Conservation (phyloP, 2,113 vertebrate species). For the Parus major region DNA sequence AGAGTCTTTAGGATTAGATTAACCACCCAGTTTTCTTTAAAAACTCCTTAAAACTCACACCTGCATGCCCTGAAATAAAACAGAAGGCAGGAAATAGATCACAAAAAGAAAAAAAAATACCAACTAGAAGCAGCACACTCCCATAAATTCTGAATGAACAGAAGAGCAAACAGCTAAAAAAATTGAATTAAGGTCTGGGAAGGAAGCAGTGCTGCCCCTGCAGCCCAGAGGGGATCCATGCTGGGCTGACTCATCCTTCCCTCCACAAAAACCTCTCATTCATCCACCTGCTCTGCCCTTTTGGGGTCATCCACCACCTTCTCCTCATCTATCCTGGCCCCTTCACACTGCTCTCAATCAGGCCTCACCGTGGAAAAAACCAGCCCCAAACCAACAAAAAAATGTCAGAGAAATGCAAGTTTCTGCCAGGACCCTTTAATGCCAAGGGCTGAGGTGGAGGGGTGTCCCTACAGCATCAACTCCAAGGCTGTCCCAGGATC, state of each 20-base stretch:
- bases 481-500: neutral
- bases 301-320: neutral
- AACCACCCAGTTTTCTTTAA: neutral
- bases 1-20: neutral
- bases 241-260: neutral
- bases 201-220: neutral
- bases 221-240: neutral
- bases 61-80: neutral
- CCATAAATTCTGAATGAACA: neutral
- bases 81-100: neutral
- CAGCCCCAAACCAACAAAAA: neutral
- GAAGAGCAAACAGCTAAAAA: neutral
- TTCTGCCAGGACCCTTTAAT: neutral
- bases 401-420: neutral
- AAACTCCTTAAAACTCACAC: neutral
- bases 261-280: neutral
- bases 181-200: neutral
- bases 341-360: neutral
- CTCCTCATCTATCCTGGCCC: neutral
- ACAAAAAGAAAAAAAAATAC: neutral
- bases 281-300: neutral
- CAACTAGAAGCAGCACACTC: neutral
- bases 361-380: accelerated
- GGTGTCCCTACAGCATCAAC: neutral
- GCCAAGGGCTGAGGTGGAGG: neutral